phyloP scores from a whole-genome alignment of 1,140 invertebrate species.

The Cydia fagiglandana region DNA sequence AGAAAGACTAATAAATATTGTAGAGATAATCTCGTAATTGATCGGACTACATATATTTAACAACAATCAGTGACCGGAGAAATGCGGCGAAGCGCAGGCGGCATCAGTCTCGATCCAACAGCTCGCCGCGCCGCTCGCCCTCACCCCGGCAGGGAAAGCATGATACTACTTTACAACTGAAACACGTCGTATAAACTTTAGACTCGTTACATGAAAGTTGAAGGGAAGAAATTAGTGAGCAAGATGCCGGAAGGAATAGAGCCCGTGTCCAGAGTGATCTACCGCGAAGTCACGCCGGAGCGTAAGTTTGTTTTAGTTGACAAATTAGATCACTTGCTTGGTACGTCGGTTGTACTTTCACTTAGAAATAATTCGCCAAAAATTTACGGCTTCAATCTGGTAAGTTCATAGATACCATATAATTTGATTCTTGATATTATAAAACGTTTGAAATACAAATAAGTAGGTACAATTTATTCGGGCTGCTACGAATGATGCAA shows the following conservation, averaged over 20 bases:
- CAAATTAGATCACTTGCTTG: constrained; percentile 1
- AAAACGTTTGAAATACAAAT: too few relatives aligned
- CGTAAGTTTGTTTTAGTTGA: constrained; percentile 50
- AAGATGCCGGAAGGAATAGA: constrained; percentile 63
- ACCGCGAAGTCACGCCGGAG: constrained; percentile 61
- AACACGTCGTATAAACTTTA: not conserved
- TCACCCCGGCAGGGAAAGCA: not conserved
- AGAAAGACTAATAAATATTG: too few relatives aligned
- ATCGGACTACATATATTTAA: constrained; percentile 6
- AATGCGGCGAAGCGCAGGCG: not conserved
- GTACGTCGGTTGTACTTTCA: not conserved
- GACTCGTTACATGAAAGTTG: not conserved
- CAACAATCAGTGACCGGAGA: not conserved
- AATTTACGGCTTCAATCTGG: not conserved
- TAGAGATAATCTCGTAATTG: not conserved
- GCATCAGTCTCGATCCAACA: not conserved
- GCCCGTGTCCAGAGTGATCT: constrained; percentile 50
- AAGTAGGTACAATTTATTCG: too few relatives aligned
- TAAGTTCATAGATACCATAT: too few relatives aligned
- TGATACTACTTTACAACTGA: not conserved
- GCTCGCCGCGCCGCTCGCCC: constrained; percentile 4
- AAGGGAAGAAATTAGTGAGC: constrained; percentile 21
- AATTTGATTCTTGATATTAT: too few relatives aligned
- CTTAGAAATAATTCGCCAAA: not conserved
- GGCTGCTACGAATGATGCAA: too few relatives aligned